A percentile compares a stretch with the other conserved stretches of the same genome.
Conservation (phyloP, 2,113 vertebrate species). For the Osmerus eperlanus region DNA sequence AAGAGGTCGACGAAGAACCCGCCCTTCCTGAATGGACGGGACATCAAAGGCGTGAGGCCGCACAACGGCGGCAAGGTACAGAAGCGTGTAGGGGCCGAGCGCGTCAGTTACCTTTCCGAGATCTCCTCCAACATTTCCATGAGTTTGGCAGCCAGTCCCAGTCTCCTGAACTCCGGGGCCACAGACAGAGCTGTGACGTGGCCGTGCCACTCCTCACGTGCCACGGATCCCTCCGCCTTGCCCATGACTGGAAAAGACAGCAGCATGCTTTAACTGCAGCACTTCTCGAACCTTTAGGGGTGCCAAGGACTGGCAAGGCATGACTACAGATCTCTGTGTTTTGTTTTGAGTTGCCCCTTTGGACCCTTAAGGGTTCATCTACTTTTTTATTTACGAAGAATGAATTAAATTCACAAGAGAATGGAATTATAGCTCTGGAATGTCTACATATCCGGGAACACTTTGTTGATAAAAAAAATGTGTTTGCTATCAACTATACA, state of each 20-base stretch:
- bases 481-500: too few relatives aligned
- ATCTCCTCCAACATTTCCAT: conserved; percentile 98
- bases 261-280: fast-evolving
- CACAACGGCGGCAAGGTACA: neutral
- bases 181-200: conserved; percentile 94
- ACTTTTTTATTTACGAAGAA: too few relatives aligned
- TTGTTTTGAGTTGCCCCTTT: too few relatives aligned
- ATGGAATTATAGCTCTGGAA: too few relatives aligned
- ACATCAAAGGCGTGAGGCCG: neutral
- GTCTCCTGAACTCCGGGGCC: conserved; percentile 88
- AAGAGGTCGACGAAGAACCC: conserved; percentile 97
- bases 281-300: neutral
- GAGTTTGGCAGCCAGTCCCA: conserved; percentile 91
- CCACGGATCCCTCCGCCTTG: conserved; percentile 94
- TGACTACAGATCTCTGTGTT: too few relatives aligned
- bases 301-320: too few relatives aligned
- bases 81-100: neutral
- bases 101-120: conserved; percentile 81
- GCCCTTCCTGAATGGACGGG: conserved; percentile 78
- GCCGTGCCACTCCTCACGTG: conserved; percentile 93
- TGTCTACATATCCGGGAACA: too few relatives aligned
- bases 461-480: too few relatives aligned
- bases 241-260: conserved; percentile 83
- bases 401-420: too few relatives aligned
- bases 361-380: too few relatives aligned